Base-by-base conservation (phyloP, 2,888 invertebrate species). In the Anorthoa munda region DNA sequence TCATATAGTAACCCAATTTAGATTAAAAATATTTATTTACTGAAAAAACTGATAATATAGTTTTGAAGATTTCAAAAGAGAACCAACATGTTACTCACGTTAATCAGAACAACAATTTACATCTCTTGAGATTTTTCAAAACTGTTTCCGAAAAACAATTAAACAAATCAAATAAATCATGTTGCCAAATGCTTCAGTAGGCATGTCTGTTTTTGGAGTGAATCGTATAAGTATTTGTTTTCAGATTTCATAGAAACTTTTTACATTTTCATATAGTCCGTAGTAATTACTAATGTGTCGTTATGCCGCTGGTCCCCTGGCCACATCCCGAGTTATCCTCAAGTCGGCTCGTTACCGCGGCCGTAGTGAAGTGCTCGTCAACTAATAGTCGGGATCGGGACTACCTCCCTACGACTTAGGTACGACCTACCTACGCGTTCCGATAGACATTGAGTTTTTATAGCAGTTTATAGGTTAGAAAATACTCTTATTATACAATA, bases 331-430 rank as follows among this genome's bases (percentile, higher is more conserved):
- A 85, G 88, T 86, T 83, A 85, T 86, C 82, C 84, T 85, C 79
- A 83, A 87, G 88, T 80, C 79, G 85, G 83, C 85, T 91, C 86
- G 88, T 88, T 89, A 90, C 84, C 74, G 80, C 72, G 66, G 82
- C 73, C 79, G 72, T 77, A 81, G 79, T 76, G 77, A 82, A 87
- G 84, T 82, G 79, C 81, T 85, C 79, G 81, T 87, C 86, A 79
- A 88, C 81, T 86, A 87, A 86, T 82, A 84, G 81, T 71, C 58
- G 56, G 50, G 63, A 45, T 71, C 58, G 56, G 46, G 63, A 45
- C 79, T 58, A 21, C 46, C 76, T 7, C 50, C 50, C 13, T 48
- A 21, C 53, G 72, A 13, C 53, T 77, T 26, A 45, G 18, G 39
- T 26, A 48, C 31, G 18, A 45, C 48, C 13, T 18, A 51, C 15